phyloP scores from a whole-genome alignment of 2,797 vertebrate species.

The Leontopithecus rosalia region DNA sequence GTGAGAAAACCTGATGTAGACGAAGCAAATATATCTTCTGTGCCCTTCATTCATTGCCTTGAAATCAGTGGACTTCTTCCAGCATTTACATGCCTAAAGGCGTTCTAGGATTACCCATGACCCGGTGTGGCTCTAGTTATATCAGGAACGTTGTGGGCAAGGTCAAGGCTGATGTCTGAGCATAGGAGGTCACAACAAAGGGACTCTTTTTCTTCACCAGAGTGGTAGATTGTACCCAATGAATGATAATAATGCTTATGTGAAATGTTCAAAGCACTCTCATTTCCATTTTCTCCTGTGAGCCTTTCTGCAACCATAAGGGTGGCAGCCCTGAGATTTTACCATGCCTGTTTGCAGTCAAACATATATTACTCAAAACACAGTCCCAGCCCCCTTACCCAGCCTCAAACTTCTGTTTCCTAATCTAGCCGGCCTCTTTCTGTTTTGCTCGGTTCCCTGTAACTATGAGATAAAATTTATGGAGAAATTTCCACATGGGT shows the following conservation, averaged over 20 bases:
- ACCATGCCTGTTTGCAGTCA: not conserved
- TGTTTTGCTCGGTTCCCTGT: not conserved
- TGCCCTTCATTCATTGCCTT: not conserved
- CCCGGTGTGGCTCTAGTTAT: no score
- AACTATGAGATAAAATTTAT: not conserved
- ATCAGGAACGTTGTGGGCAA: not conserved
- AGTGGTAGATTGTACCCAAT: not conserved
- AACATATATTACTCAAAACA: not conserved
- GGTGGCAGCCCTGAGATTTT: no score
- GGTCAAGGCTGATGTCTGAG: not conserved
- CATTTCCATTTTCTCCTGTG: fast-evolving
- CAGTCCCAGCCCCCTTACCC: no score
- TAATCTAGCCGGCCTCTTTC: not conserved
- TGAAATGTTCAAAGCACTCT: not conserved
- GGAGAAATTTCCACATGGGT: not conserved
- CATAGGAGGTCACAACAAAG: not conserved
- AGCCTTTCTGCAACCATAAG: fast-evolving
- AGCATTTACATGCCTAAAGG: not conserved
- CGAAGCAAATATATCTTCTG: not conserved
- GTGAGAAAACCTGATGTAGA: not conserved
- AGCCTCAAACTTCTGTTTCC: not conserved
- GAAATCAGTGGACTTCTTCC: not conserved
- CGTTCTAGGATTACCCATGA: not conserved
- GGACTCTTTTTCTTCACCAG: not conserved
- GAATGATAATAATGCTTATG: no score